Percentiles rank a stretch among this genome's conserved stretches.
These are phyloP conservation scores for Harpalus rubripes DNA, from an alignment of 2,888 invertebrate genomes.

Conservation along the genomic window DNA sequence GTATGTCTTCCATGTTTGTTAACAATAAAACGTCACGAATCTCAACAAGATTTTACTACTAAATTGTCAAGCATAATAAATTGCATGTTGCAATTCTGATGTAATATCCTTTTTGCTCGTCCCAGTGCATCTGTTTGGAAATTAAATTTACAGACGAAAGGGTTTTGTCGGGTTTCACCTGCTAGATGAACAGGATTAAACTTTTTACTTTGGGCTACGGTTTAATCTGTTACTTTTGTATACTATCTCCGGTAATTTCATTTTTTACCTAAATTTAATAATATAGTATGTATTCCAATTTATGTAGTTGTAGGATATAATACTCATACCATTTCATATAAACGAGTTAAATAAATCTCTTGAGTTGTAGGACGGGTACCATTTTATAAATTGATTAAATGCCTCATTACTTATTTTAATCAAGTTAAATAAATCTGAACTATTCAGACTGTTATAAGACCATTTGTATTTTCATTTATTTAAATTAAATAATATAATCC, in stretches of 20 bases:
- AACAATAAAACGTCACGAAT: neutral
- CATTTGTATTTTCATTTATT: too few relatives aligned
- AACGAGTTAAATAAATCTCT: too few relatives aligned
- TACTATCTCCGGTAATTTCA: neutral
- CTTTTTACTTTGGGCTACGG: slow-evolving; percentile 17
- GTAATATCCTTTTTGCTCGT: slow-evolving; percentile 16
- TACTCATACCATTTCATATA: neutral
- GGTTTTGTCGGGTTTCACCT: slow-evolving; percentile 39
- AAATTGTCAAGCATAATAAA: slow-evolving; percentile 17
- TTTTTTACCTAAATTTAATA: neutral
- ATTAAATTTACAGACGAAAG: slow-evolving; percentile 38
- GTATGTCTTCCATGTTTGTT: neutral
- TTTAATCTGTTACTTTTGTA: slow-evolving; percentile 13
- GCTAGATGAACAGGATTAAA: slow-evolving; percentile 34
- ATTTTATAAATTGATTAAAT: too few relatives aligned
- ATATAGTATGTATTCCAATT: neutral
- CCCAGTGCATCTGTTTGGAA: slow-evolving; percentile 28
- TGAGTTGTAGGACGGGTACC: too few relatives aligned
- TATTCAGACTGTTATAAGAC: too few relatives aligned
- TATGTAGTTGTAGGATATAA: neutral
- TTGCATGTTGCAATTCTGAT: slow-evolving; percentile 33
- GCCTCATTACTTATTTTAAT: too few relatives aligned
- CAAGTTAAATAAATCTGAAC: too few relatives aligned
- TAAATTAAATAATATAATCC: too few relatives aligned
- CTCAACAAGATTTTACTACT: neutral